Percentiles rank a stretch among this genome's conserved stretches.
Conservation (phyloP, 2,888 invertebrate genomes). For the Tetropium fuscum region DNA sequence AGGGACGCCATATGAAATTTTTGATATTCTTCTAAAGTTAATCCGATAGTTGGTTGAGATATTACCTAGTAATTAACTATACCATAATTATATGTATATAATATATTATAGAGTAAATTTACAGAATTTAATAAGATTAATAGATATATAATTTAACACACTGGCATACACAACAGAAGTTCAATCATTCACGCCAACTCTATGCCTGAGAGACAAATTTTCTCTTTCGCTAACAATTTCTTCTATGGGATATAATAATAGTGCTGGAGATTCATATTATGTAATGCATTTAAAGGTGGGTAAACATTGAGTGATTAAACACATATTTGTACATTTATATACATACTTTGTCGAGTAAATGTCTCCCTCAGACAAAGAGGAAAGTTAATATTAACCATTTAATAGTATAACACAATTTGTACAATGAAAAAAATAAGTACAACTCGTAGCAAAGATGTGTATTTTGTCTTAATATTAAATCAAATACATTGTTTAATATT, state of each 20-base stretch:
- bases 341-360: slow-evolving; percentile 37
- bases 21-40: slow-evolving; percentile 60
- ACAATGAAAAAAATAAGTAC: slow-evolving; percentile 75
- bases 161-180: slow-evolving; percentile 63
- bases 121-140: slow-evolving; percentile 66
- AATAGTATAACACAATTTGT: slow-evolving; percentile 74
- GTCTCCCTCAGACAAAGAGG: slow-evolving; percentile 55
- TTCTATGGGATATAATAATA: slow-evolving; percentile 33
- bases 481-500: slow-evolving; percentile 45
- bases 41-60: slow-evolving; percentile 61
- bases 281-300: slow-evolving; percentile 43
- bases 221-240: slow-evolving; percentile 37
- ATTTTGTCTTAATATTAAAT: slow-evolving; percentile 58
- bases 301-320: slow-evolving; percentile 49
- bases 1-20: slow-evolving; percentile 64
- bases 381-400: slow-evolving; percentile 58
- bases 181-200: slow-evolving; percentile 60
- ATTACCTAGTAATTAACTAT: slow-evolving; percentile 63
- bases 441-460: slow-evolving; percentile 77
- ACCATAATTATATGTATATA: slow-evolving; percentile 64
- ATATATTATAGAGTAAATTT: slow-evolving; percentile 66
- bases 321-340: slow-evolving; percentile 57
- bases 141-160: slow-evolving; percentile 64
- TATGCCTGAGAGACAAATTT: slow-evolving; percentile 51
- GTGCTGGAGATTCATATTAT: slow-evolving; percentile 54